Evolutionary conservation across 2,797 vertebrate species (phyloP), one percentile per base, ranked within the genome.

Genomic region (Anabacerthia variegaticeps): DNA sequence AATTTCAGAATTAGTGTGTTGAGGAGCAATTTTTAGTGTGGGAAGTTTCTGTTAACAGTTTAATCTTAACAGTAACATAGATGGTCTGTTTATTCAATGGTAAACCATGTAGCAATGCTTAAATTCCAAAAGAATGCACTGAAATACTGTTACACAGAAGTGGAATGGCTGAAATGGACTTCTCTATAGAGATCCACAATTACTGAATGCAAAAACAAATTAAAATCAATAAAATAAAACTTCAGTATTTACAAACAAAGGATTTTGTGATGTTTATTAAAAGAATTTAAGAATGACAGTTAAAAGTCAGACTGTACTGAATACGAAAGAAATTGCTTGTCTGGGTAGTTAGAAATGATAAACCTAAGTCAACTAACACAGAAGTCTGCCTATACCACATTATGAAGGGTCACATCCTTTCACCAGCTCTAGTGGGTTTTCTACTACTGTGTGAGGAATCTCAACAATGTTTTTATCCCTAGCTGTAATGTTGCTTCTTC

Each of bases 201-300:
- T 66, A 74, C 63, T 68, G 49, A 92, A 74, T 58, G 61, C 10
- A 85, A 93, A 88, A 28, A 48, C 14, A 73, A 85, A 55, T 26
- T 34, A 85, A 92, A 96, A 84, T 61, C 81, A 93, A 91, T 24
- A 52, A 91, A 92, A 72, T 63, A 88, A 82, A 94, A 63, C 52
- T 48, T 88, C 69, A 36, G 1, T 34, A 82, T 72, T 74, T 91
- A 93, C 77, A 95, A 96, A 94, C 75, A 69, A 84, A 93, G 59
- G 65, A 61, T 84, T 85, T 58, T 80, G 37, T 84, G 54, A 49
- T 92, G 95, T 97, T 95, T 96, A 96, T 96, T 95, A 80, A 92
- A 93, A 92, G n/a, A 44, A 41, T 87, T 90, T 92, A 79, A 86
- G 61, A 71, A 95, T 93, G 83, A 93, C 77, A 88, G 59, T 61